These are phyloP conservation scores for Yponomeuta sedellus DNA, from an alignment of 2,888 invertebrate species.

Conservation along the genomic window DNA sequence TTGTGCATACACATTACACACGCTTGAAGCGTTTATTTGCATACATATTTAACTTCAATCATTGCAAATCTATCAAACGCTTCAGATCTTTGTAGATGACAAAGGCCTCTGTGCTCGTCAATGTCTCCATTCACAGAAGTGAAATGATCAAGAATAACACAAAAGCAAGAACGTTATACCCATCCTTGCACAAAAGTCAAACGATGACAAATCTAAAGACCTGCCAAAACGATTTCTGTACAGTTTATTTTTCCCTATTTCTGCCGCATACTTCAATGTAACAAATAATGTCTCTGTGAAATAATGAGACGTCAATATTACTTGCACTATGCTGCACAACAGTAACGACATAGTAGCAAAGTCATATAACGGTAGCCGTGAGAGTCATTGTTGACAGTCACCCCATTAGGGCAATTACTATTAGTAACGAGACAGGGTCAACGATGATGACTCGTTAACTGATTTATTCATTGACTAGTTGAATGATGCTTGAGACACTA, in stretches of 20 bases:
- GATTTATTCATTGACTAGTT: neutral
- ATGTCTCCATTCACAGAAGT: neutral
- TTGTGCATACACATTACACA: too few species aligned
- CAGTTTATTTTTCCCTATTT: neutral
- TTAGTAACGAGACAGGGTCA: constrained; percentile 1
- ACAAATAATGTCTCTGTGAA: neutral
- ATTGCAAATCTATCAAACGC: too few species aligned
- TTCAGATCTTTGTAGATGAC: too few species aligned
- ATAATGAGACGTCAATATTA: neutral
- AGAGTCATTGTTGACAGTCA: constrained; percentile 1
- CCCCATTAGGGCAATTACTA: neutral
- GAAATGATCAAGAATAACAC: too few species aligned
- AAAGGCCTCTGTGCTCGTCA: too few species aligned
- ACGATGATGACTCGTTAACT: constrained; percentile 5
- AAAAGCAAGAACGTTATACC: too few species aligned
- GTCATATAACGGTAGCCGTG: constrained; percentile 5
- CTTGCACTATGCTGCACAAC: neutral
- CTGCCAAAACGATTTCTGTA: neutral
- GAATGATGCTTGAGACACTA: neutral
- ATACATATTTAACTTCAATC: too few species aligned
- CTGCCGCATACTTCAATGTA: neutral
- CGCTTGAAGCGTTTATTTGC: too few species aligned
- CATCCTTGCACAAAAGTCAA: too few species aligned
- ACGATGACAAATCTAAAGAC: too few species aligned
- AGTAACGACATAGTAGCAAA: neutral